These are phyloP conservation scores for Catagonus wagneri DNA, from an alignment of 2,113 vertebrate species.

Conservation along the genomic window DNA sequence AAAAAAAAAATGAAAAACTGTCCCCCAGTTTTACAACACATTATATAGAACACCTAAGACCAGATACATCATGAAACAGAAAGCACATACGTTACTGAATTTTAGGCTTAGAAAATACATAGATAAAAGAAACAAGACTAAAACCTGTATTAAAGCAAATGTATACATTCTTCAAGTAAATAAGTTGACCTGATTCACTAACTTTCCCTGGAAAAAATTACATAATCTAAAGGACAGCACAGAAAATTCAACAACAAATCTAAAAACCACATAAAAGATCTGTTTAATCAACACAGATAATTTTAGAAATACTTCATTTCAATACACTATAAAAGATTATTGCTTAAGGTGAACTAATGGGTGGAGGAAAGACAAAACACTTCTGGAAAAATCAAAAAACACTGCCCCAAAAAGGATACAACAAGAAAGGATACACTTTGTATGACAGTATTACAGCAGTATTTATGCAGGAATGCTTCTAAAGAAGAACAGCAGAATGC, in stretches of 20 bases:
- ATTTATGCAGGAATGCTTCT: constrained; percentile 91
- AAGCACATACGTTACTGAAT: constrained; percentile 35
- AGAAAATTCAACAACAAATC: constrained; percentile 56
- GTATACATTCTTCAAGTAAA: constrained; percentile 50
- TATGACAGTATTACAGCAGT: constrained; percentile 90
- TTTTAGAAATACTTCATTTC: constrained; percentile 66
- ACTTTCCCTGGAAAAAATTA: constrained; percentile 62
- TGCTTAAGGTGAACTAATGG: constrained; percentile 74
- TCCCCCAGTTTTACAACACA: constrained; percentile 15
- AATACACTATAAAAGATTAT: constrained; percentile 56
- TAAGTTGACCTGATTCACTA: constrained; percentile 78
- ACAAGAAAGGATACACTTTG: constrained; percentile 93
- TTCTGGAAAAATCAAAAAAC: constrained; percentile 52
- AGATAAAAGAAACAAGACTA: constrained; percentile 55
- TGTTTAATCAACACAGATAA: constrained; percentile 67
- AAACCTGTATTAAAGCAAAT: constrained; percentile 55
- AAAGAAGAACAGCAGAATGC: constrained; percentile 91
- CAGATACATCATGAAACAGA: constrained; percentile 30
- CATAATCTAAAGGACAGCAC: background rate
- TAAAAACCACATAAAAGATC: constrained; percentile 51
- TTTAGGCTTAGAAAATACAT: constrained; percentile 35
- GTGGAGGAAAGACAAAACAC: constrained; percentile 45
- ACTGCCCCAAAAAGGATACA: constrained; percentile 91
- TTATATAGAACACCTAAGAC: background rate
- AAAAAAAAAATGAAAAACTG: background rate